Percentiles rank a stretch among this genome's conserved stretches.
phyloP scores from a whole-genome alignment of 1,140 invertebrate species.

The Lethrus apterus region DNA sequence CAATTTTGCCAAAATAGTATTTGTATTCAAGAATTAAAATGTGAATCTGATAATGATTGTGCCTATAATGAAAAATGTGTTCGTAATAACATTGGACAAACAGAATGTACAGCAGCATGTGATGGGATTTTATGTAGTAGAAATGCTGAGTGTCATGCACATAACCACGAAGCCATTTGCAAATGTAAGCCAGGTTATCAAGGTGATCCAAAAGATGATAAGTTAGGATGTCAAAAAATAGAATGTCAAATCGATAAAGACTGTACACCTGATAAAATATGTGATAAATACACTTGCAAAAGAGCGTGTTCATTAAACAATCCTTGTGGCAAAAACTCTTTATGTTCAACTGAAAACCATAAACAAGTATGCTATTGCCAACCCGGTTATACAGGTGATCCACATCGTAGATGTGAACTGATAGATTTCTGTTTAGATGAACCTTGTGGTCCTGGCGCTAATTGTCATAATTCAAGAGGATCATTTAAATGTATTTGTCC shows the following conservation, averaged over 20 bases:
- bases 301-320: constrained; percentile 74
- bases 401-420: constrained; percentile 57
- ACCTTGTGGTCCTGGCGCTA: constrained; percentile 74
- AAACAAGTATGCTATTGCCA: constrained; percentile 71
- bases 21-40: constrained; percentile 72
- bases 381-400: constrained; percentile 76
- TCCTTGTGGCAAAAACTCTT: constrained; percentile 73
- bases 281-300: constrained; percentile 71
- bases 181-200: constrained; percentile 68
- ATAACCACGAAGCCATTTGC: constrained; percentile 65
- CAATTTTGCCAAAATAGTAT: constrained; percentile 77
- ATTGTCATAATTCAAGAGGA: constrained; percentile 75
- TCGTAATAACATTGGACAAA: constrained; percentile 57
- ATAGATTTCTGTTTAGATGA: constrained; percentile 72
- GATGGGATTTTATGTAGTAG: constrained; percentile 66
- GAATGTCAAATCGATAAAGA: constrained; percentile 65
- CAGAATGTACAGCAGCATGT: constrained; percentile 65
- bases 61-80: constrained; percentile 58
- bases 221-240: constrained; percentile 66
- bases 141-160: constrained; percentile 67
- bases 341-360: constrained; percentile 75
- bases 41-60: constrained; percentile 63
- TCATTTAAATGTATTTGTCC: constrained; percentile 76
- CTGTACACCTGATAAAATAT: constrained; percentile 75
- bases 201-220: constrained; percentile 65